These are phyloP conservation scores for Micoletzkya japonica DNA, from an alignment of 2,888 invertebrate genomes.

Conservation along the genomic window DNA sequence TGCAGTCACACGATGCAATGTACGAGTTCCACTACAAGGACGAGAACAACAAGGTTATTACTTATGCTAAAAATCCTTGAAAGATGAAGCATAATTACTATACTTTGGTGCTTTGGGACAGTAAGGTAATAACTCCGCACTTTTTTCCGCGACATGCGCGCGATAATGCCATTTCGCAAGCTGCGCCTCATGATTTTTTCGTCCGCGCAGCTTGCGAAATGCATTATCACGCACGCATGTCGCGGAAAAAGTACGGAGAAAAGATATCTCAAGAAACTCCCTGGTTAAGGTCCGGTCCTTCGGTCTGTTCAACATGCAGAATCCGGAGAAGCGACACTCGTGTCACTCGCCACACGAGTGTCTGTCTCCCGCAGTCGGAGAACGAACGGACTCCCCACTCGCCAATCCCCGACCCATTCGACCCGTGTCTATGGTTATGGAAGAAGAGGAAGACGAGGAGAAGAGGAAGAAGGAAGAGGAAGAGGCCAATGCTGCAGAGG, in stretches of 20 bases:
- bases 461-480: conserved; percentile 6
- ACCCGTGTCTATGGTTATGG: conserved; percentile 28
- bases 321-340: conserved; percentile 35
- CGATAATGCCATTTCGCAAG: no score
- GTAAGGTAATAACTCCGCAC: no score
- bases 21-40: conserved; percentile 90
- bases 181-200: no score
- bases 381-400: no score
- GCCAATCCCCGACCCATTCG: background rate
- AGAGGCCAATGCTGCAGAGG: conserved; percentile 10
- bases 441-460: conserved; percentile 13
- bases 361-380: background rate
- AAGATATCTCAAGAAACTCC: no score
- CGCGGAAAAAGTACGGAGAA: no score
- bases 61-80: no score
- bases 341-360: conserved; percentile 2
- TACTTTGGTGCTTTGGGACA: no score
- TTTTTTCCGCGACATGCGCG: no score
- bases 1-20: conserved; percentile 82
- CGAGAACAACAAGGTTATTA: conserved; percentile 71
- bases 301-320: conserved; percentile 40
- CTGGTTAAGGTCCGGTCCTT: conserved; percentile 34
- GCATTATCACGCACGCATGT: no score
- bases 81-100: no score
- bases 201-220: no score